Percentiles rank a stretch among this genome's conserved stretches.
phyloP scores from a whole-genome alignment of 1,140 invertebrate species.

The Psix sp. region DNA sequence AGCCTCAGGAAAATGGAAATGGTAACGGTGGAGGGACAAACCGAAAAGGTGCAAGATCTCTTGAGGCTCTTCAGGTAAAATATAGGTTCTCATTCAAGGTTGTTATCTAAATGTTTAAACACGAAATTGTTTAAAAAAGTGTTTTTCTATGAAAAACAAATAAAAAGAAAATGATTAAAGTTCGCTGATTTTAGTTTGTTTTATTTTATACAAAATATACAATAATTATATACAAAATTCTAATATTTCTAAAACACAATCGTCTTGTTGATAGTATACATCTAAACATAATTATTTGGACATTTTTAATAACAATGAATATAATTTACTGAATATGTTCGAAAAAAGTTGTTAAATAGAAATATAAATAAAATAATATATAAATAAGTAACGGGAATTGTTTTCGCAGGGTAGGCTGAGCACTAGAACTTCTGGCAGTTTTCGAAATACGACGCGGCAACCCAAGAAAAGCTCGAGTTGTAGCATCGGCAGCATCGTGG shows the following conservation, averaged over 20 bases:
- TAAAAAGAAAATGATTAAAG: too few species aligned
- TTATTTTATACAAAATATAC: conserved; percentile 31
- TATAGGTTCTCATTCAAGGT: background rate
- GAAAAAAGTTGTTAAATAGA: too few species aligned
- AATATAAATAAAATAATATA: conserved; percentile 1
- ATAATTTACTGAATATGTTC: too few species aligned
- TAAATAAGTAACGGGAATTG: background rate
- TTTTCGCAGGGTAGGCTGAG: conserved; percentile 58
- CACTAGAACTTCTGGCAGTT: conserved; percentile 54
- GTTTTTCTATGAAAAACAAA: too few species aligned
- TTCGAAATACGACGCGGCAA: conserved; percentile 54
- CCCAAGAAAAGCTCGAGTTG: conserved; percentile 67
- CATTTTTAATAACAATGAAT: background rate
- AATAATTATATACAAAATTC: conserved; percentile 18
- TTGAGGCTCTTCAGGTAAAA: conserved; percentile 56
- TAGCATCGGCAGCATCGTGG: conserved; percentile 69
- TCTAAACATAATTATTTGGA: conserved; percentile 9
- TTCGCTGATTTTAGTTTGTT: conserved; percentile 3
- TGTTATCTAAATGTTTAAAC: too few species aligned
- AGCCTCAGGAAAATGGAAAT: conserved; percentile 40
- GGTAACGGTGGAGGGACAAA: conserved; percentile 47
- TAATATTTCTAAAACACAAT: conserved; percentile 9
- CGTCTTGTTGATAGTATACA: conserved; percentile 4
- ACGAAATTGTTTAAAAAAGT: too few species aligned
- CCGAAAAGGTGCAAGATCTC: conserved; percentile 58